Evolutionary conservation across 2,797 vertebrate genomes (phyloP), one percentile per base, ranked within the genome.

Genomic region (Microcaecilia unicolor): DNA sequence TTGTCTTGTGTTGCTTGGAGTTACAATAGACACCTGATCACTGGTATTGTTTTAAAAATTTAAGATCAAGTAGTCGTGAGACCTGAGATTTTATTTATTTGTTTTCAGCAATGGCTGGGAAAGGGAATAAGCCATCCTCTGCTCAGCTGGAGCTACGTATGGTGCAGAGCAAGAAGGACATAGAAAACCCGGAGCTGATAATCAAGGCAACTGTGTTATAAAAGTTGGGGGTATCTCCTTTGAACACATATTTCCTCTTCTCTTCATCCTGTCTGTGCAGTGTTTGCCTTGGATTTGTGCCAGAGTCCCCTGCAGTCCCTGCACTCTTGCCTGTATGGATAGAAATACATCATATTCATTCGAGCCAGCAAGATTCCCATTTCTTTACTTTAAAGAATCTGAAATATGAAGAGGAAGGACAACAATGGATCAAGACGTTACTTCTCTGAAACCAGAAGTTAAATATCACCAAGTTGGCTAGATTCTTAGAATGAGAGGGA

Each of bases 101-200:
- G 45, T 32, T 57, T 48, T 40, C 72, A 98, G 94, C 78, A 41
- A 78, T 93, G 53, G 91, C 94, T 16, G 93, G 89, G 50, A 81
- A 88, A 21, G 93, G 90, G 37, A 84, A 73, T 68, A 89, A 79
- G 70, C 94, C 94, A 48, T 91, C 81, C 52, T 82, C 90, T 2
- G 83, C 91, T 41, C 90, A 97, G 71, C 87, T 98, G 76, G 95
- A 98, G 83, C 75, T 98, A 55, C 74, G 90, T 58, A 97, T 98
- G 92, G 83, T 98, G 30, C 95, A 98, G 70, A 98, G 95, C 85
- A 97, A 92, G 78, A 87, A 78, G 6, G 91, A 97, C 81, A 98
- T 98, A 46, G 95, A 98, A 67, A 85, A 94, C 72, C 95, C 95
- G 4, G 89, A 91, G 63, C 88, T 96, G 43, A 89, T 97, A 30